Evolutionary conservation across 2,888 invertebrate species (phyloP).

Genomic region (Exephanes ischioxanthus): DNA sequence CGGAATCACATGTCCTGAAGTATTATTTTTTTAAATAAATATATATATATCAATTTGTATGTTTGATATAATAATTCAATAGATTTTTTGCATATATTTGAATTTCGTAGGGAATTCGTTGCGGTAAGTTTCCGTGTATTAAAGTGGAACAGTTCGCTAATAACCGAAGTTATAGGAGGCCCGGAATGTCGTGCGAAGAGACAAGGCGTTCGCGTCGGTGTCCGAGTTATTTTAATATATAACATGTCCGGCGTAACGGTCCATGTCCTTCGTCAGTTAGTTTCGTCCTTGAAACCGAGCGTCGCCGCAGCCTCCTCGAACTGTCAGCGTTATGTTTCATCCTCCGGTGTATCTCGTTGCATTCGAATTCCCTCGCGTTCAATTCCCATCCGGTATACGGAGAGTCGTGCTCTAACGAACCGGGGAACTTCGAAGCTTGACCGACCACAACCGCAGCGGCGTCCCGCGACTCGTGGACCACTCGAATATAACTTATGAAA

Average conservation of each 20-base stretch:
- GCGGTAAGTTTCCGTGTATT: background rate
- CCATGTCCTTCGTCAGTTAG: slow-evolving; percentile 25
- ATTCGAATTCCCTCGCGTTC: slow-evolving; percentile 42
- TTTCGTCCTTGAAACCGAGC: slow-evolving; percentile 49
- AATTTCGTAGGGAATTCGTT: too few species aligned
- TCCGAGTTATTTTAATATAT: background rate
- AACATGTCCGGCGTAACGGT: slow-evolving; percentile 15
- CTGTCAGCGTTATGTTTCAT: slow-evolving; percentile 45
- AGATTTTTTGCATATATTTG: too few species aligned
- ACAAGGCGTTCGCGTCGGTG: background rate
- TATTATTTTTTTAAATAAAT: too few species aligned
- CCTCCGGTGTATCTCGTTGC: slow-evolving; percentile 47
- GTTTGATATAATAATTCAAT: too few species aligned
- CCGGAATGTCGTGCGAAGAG: background rate
- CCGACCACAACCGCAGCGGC: slow-evolving; percentile 34
- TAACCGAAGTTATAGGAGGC: background rate
- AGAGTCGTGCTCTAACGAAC: background rate
- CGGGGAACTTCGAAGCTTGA: slow-evolving; percentile 52
- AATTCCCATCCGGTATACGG: slow-evolving; percentile 37
- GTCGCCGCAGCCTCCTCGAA: background rate
- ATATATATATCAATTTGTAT: too few species aligned
- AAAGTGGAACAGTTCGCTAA: background rate
- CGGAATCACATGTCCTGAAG: too few species aligned
- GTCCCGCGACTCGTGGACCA: background rate
- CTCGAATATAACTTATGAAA: slow-evolving; percentile 44